Evolutionary conservation across 2,888 invertebrate species (phyloP).

Genomic region (Graphium colonna): DNA sequence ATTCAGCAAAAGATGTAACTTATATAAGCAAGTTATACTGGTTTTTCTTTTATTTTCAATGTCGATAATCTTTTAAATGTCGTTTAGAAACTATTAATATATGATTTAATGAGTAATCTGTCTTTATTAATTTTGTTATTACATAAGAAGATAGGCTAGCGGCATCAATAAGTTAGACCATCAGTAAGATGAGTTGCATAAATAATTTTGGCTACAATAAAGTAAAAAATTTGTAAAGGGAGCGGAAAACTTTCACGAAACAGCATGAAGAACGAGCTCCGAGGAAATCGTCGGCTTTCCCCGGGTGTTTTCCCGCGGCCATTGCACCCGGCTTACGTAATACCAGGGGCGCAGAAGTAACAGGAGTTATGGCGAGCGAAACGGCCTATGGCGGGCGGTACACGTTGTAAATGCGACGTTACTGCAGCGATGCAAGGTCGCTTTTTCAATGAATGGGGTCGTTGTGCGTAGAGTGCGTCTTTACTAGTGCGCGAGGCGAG

Average conservation of each 20-base stretch:
- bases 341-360: slow-evolving; percentile 71
- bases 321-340: slow-evolving; percentile 76
- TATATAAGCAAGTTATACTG: too few species aligned
- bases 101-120: too few species aligned
- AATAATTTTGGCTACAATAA: too few species aligned
- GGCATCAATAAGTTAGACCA: too few species aligned
- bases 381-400: slow-evolving; percentile 39
- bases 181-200: too few species aligned
- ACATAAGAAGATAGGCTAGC: background rate
- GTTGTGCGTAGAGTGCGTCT: slow-evolving; percentile 60
- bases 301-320: slow-evolving; percentile 66
- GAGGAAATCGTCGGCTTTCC: slow-evolving; percentile 43
- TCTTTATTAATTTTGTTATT: too few species aligned
- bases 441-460: slow-evolving; percentile 41
- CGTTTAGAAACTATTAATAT: too few species aligned
- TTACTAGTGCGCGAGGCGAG: slow-evolving; percentile 46
- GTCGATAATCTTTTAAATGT: too few species aligned
- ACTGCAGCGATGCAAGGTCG: slow-evolving; percentile 43
- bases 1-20: too few species aligned
- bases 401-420: slow-evolving; percentile 47
- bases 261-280: background rate
- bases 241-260: background rate
- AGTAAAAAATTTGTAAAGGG: background rate
- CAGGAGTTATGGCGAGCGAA: slow-evolving; percentile 48
- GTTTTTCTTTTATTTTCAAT: too few species aligned